Percentiles rank a stretch among this genome's conserved stretches.
Evolutionary conservation across 1,140 invertebrate species (phyloP).

Genomic region (Diachasma alloeum): DNA sequence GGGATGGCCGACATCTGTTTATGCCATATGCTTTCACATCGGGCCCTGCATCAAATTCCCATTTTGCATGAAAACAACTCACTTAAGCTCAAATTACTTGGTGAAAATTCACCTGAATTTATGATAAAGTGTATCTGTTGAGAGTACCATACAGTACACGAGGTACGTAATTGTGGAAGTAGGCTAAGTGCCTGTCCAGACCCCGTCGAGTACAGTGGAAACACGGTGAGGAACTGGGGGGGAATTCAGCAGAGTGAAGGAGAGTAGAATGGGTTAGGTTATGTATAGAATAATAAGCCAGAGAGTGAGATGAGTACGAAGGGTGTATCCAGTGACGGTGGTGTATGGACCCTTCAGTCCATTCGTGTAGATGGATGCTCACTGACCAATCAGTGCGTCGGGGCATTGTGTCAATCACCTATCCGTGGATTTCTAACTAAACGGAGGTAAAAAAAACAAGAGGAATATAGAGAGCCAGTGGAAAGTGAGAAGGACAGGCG

Average conservation of each 20-base stretch:
- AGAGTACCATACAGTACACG: not conserved
- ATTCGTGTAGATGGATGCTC: constrained; percentile 7
- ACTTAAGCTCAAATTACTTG: not conserved
- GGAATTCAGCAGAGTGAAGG: not conserved
- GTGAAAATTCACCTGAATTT: constrained; percentile 5
- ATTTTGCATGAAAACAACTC: not conserved
- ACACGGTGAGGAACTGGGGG: not conserved
- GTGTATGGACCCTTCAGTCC: not conserved
- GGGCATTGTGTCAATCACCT: constrained; percentile 12
- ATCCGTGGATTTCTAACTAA: not conserved
- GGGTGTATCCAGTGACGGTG: constrained; percentile 25
- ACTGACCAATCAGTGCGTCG: not conserved
- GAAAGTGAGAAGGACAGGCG: not conserved
- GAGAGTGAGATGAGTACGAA: constrained; percentile 4
- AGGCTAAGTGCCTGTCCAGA: constrained; percentile 20
- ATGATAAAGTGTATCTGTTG: not conserved
- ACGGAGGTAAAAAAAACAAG: not conserved
- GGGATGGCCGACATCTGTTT: not conserved
- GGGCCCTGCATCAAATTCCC: not conserved
- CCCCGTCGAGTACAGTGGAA: not conserved
- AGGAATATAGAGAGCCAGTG: not conserved
- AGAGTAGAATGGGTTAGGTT: constrained; percentile 12
- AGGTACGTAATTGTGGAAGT: constrained; percentile 7
- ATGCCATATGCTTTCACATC: not conserved
- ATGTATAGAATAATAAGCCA: constrained; percentile 5